Evolutionary conservation across 2,888 invertebrate species (phyloP), one percentile per base, ranked within the genome.

Genomic region (Brenthis ino): DNA sequence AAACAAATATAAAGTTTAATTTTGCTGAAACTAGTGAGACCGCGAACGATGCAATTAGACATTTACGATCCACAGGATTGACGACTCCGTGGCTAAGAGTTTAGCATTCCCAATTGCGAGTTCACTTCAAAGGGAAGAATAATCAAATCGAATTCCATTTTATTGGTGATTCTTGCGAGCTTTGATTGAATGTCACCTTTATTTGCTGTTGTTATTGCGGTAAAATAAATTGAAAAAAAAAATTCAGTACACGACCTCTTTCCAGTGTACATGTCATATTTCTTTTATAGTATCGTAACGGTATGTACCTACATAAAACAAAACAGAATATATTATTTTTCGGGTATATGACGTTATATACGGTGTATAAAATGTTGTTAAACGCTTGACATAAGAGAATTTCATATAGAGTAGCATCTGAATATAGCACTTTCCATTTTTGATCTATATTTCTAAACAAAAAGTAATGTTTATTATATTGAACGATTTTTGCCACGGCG

Each of bases 61-160:
- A 65, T 66, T 70, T 69, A 70, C 70, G 63, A 70, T 56, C 68
- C 43, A 43, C 37, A 51, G 54, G 66, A 57, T 67, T 68, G 66
- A 68, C 28, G 58, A 71, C 64, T 69, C 54, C 55, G 48, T 67
- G 64, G 67, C 67, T 69, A 67, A 51, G 51, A 64, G 68, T 67
- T 72, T 69, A 63, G 69, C 61, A 67, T 71, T 61, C 67, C 47
- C 65, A 67, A 73, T 67, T 67, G 72, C 64, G 67, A 58, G 16
- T 47, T 69, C 67, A 64, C 60, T 71, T 69, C 69, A 73, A 73
- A 73, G 69, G 67, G 55, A 67, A 24, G 54, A 54, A 69, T 67
- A 68, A 71, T 68, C 71, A 68, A 71, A 67, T 67, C 61, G 69
- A 61, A 69, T 65, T 51, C 58, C 51, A 51, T 67, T 73, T 73